Evolutionary conservation across 2,113 vertebrate genomes (phyloP).

Genomic region (Eretmochelys imbricata): DNA sequence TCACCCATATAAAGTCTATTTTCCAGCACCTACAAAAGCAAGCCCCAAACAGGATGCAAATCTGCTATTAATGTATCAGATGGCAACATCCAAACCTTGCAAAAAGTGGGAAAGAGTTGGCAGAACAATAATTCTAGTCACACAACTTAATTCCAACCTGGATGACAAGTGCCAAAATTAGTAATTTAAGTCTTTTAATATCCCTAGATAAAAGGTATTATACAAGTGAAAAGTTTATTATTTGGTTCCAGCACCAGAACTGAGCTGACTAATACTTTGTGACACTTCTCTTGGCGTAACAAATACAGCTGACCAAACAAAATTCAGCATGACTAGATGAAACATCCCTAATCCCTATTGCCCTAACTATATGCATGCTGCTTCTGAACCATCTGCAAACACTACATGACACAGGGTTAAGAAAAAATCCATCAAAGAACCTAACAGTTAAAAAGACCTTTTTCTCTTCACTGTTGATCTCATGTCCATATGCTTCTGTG

Average conservation of each 20-base stretch:
- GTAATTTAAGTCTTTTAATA: not conserved
- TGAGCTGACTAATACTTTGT: not conserved
- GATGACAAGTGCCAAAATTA: not conserved
- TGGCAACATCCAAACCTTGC: not conserved
- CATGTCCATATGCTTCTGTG: not conserved
- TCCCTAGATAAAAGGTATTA: not conserved
- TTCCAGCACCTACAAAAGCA: not conserved
- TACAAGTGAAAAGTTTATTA: not conserved
- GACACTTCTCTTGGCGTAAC: not conserved
- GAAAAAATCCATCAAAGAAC: not conserved
- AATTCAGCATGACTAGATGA: not conserved
- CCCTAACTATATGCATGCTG: not conserved
- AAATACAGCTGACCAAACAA: not conserved
- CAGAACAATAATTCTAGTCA: not conserved
- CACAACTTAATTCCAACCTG: not conserved
- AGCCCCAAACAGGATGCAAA: not conserved
- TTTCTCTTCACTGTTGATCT: not conserved
- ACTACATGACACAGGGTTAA: not conserved
- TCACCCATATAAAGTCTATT: not conserved
- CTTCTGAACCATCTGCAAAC: constrained; percentile 14
- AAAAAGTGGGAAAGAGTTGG: not conserved
- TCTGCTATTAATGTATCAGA: not conserved
- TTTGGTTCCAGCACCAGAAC: not conserved
- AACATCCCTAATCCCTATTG: not conserved
- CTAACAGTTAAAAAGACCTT: not conserved